Evolutionary conservation across 2,797 vertebrate species (phyloP).

Genomic region (Pseudomugil gertrudae): DNA sequence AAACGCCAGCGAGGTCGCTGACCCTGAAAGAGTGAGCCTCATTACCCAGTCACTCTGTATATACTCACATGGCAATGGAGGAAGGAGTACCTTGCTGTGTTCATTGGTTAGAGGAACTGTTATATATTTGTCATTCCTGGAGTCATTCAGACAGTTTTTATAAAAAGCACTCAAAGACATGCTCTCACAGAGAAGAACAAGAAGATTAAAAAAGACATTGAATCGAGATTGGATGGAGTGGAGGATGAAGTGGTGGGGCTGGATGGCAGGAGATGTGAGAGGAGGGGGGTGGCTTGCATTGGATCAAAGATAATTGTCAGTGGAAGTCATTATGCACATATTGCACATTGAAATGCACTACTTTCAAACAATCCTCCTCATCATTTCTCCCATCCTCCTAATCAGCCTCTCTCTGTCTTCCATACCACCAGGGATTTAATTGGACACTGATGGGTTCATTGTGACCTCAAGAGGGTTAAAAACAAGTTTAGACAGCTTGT

Average conservation of each 20-base stretch:
- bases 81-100: constrained; percentile 16
- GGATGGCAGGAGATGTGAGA: constrained; percentile 4
- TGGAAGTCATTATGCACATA: constrained; percentile 69
- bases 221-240: constrained; percentile 20
- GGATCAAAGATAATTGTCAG: constrained; percentile 79
- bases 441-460: constrained; percentile 57
- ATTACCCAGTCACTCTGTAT: constrained; percentile 77
- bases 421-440: constrained; percentile 59
- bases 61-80: constrained; percentile 44
- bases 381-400: constrained; percentile 53
- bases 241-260: constrained; percentile 34
- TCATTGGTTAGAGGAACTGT: constrained; percentile 35
- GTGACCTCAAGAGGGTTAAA: constrained; percentile 38
- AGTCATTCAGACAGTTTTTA: constrained; percentile 44
- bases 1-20: constrained; percentile 63
- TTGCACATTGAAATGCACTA: constrained; percentile 52
- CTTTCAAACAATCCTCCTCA: constrained; percentile 54
- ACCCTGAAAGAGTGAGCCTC: constrained; percentile 75
- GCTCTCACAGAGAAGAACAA: constrained; percentile 13
- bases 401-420: constrained; percentile 46
- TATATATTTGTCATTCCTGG: constrained; percentile 68
- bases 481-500: constrained; percentile 18
- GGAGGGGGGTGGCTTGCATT: constrained; percentile 22
- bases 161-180: constrained; percentile 45
- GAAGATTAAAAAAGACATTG: constrained; percentile 64